These are phyloP conservation scores for Drosophila rubida DNA, from an alignment of 2,888 invertebrate species.

Conservation along the genomic window DNA sequence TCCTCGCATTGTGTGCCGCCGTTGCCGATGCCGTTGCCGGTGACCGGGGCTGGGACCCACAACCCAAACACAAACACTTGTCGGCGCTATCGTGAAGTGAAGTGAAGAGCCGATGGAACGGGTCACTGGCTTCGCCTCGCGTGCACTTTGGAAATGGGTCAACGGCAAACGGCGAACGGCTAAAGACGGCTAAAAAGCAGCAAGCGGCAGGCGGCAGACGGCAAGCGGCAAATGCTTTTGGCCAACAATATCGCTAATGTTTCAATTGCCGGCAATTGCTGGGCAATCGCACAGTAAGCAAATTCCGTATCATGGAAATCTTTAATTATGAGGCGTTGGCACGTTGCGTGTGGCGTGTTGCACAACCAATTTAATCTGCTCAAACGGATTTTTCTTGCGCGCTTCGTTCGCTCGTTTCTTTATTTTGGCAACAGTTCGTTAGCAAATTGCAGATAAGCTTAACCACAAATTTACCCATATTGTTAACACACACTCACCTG, in stretches of 20 bases:
- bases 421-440: slow-evolving; percentile 52
- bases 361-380: slow-evolving; percentile 67
- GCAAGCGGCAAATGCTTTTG: slow-evolving; percentile 45
- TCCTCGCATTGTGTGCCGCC: slow-evolving; percentile 2
- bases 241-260: slow-evolving; percentile 55
- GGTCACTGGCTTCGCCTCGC: slow-evolving; percentile 62
- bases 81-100: slow-evolving; percentile 60
- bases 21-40: slow-evolving; percentile 20
- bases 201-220: background rate
- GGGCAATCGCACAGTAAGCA: slow-evolving; percentile 9
- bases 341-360: slow-evolving; percentile 67
- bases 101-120: slow-evolving; percentile 44
- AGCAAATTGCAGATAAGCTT: slow-evolving; percentile 60
- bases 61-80: slow-evolving; percentile 70
- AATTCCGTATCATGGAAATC: slow-evolving; percentile 58
- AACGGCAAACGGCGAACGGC: slow-evolving; percentile 47
- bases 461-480: slow-evolving; percentile 49
- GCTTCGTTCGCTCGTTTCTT: background rate
- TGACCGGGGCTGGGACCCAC: slow-evolving; percentile 52
- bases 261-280: slow-evolving; percentile 57
- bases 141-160: slow-evolving; percentile 76
- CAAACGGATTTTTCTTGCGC: slow-evolving; percentile 21
- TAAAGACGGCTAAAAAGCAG: no score
- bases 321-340: slow-evolving; percentile 64
- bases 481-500: slow-evolving; percentile 45